Evolutionary conservation across 2,113 vertebrate species (phyloP), one percentile per base, ranked within the genome.

Genomic region (Scomber scombrus): DNA sequence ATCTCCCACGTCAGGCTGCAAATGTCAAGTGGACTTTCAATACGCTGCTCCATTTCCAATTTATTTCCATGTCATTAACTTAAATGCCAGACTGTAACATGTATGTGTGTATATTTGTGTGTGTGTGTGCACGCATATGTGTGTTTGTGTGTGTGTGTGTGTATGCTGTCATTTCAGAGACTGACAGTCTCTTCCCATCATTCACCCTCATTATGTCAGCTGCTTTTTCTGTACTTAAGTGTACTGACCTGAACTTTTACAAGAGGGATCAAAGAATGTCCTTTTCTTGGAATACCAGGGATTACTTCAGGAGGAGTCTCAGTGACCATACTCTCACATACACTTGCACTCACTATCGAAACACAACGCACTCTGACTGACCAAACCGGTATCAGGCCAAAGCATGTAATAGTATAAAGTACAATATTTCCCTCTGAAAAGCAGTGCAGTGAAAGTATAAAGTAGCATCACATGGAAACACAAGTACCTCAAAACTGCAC

Each of bases 1-100:
- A 74, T 56, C 47, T 58, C 52, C 26, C 43, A 68, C 40, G 18
- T 84, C 80, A 71, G 61, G 50, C 80, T 63, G 49, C 31, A 87
- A 91, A 91, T 91, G 88, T 91, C 86, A 91, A 90, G 88, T 84
- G 82, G 71, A 76, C 75, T 81, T 74, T 77, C 50, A 70, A 55
- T 71, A 31, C 16, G 21, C 84, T 72, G 49, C 62, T 56, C 58
- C 19, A 72, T 79, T 84, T 81, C 67, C 67, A 47, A 78, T 73
- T 79, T 76, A 87, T 87, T 77, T 84, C 82, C 81, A 79, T 84
- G 72, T 76, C 75, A 87, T 87, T 88, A 77, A 73, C 64, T 86
- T 70, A 85, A 91, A 91, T 88, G 81, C 79, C 88, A 90, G 62
- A 58, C 12, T 76, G 40, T 61, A 74, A 75, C 65, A 51, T 75